Conservation (phyloP, 2,797 vertebrate species). For the Poecilia wingei region DNA sequence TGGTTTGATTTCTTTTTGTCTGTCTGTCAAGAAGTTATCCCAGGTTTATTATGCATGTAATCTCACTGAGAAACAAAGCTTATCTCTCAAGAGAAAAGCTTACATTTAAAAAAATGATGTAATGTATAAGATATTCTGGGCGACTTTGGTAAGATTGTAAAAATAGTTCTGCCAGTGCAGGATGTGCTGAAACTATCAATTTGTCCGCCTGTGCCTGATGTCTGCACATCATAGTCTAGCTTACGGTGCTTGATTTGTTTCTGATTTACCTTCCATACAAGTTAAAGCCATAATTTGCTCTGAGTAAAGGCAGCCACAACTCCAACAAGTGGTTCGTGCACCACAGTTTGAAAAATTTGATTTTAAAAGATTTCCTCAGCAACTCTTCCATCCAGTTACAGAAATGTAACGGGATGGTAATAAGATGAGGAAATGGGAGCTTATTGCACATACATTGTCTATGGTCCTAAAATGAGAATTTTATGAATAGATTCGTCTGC, state of each 20-base stretch:
- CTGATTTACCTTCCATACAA: not conserved
- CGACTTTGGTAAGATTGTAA: not conserved
- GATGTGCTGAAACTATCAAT: not conserved
- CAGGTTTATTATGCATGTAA: not conserved
- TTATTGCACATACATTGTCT: not conserved
- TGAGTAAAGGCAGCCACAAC: not conserved
- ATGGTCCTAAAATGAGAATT: not conserved
- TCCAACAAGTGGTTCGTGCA: not conserved
- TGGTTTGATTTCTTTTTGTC: not conserved
- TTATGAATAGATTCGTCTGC: not conserved
- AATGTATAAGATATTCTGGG: not conserved
- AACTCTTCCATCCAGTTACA: not conserved
- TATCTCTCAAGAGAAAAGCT: not conserved
- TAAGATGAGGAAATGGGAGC: not conserved
- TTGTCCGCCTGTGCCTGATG: not conserved
- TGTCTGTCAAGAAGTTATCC: not conserved
- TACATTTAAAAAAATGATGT: not conserved
- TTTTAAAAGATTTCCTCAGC: slow-evolving; percentile 1
- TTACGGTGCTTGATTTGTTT: not conserved
- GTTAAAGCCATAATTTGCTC: not conserved
- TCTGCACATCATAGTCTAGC: not conserved
- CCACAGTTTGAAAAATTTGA: not conserved
- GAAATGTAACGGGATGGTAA: not conserved
- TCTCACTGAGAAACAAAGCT: not conserved
- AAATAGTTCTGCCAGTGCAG: not conserved